A percentile compares a stretch with the other conserved stretches of the same genome.
These are phyloP conservation scores for Elymnias hypermnestra DNA, from an alignment of 1,140 invertebrate genomes.

Conservation along the genomic window DNA sequence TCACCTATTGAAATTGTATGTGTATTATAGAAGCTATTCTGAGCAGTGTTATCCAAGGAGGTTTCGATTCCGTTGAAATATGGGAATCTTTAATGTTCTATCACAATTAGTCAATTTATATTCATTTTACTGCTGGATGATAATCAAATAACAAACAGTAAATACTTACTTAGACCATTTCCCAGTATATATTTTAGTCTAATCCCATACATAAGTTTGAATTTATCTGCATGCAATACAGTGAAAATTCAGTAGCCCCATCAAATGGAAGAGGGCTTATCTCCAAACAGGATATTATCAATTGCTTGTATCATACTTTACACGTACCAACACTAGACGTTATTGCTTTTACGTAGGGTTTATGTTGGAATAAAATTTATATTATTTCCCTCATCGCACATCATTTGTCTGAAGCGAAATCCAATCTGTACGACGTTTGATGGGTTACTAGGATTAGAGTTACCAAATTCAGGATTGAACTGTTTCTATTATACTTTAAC, in stretches of 20 bases:
- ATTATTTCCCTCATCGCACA: neutral
- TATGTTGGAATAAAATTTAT: neutral
- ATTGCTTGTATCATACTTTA: conserved; percentile 10
- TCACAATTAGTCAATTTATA: too few species aligned
- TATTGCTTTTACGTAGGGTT: neutral
- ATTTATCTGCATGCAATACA: conserved; percentile 15
- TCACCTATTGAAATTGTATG: too few species aligned
- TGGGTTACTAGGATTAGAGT: neutral
- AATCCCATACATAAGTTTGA: neutral
- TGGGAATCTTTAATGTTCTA: too few species aligned
- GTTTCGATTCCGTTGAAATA: too few species aligned
- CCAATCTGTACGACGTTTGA: conserved; percentile 9
- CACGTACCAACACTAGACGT: neutral
- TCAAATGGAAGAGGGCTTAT: conserved; percentile 13
- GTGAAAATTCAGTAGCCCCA: conserved; percentile 9
- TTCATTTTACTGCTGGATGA: too few species aligned
- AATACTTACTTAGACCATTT: too few species aligned
- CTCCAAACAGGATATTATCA: conserved; percentile 20
- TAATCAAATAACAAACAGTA: too few species aligned
- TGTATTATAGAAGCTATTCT: too few species aligned
- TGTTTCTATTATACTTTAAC: too few species aligned
- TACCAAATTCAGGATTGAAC: neutral
- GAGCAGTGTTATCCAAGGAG: too few species aligned
- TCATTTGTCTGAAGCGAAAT: conserved; percentile 12
- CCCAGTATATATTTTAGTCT: too few species aligned